phyloP scores from a whole-genome alignment of 2,797 vertebrate genomes.

The Cyprinodon diabolis region DNA sequence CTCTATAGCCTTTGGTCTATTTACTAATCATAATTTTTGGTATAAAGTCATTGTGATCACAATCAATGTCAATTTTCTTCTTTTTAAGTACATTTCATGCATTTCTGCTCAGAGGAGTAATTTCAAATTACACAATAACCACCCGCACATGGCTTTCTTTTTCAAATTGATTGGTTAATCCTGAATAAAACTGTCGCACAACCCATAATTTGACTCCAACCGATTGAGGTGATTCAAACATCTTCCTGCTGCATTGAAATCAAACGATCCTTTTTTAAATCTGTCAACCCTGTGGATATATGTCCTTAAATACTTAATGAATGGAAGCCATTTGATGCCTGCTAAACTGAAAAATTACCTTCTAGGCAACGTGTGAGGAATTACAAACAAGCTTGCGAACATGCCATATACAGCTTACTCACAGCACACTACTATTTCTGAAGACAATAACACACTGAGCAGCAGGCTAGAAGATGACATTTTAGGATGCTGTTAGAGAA shows the following conservation, averaged over 20 bases:
- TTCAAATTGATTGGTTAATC: neutral
- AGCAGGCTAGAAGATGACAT: neutral
- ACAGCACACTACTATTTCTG: neutral
- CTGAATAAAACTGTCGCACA: neutral
- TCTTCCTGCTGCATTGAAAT: neutral
- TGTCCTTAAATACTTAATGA: neutral
- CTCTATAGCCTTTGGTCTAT: neutral
- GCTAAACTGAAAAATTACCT: neutral
- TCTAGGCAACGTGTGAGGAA: neutral
- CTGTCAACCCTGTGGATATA: neutral
- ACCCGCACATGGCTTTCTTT: neutral
- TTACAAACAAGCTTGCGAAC: neutral
- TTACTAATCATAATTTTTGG: neutral
- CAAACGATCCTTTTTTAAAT: neutral
- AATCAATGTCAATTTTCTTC: neutral
- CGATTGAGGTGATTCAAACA: slow-evolving; percentile 6
- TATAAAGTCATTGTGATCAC: neutral
- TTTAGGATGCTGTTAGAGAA: neutral
- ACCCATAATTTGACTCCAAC: neutral
- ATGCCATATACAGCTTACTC: neutral
- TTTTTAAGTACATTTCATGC: neutral
- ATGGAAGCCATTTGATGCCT: neutral
- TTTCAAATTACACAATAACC: neutral
- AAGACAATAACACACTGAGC: neutral
- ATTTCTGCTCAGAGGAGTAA: neutral